Base-by-base conservation (phyloP, 2,888 invertebrate genomes). In the Thereva unica region DNA sequence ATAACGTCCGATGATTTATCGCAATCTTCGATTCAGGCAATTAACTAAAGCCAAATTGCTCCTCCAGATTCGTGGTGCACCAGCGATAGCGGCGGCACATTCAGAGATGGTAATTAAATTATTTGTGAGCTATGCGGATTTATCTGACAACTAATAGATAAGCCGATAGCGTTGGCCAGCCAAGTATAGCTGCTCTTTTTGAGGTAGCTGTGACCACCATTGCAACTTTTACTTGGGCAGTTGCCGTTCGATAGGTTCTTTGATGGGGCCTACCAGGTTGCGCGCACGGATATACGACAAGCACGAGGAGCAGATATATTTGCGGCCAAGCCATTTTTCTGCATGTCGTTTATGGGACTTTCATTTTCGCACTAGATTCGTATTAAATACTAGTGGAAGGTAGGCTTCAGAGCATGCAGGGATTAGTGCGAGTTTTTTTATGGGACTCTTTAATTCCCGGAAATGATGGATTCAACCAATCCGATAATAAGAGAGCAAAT, bases 1-100 rank as follows among this genome's bases (percentile, higher is more conserved):
- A 59, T 47, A 41, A 23, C 35, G 35, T 23, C 23, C 23, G 10
- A 59, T 59, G 59, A 59, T 59, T 59, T 59, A 59, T 59, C 37
- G 35, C 12, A 38, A 37, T 47, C 45, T 59, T 12, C 59, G 35
- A 37, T n/a, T 40, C 12, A 59, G 59, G 59, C 59, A 59, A 59
- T 59, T 59, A 59, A 59, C 59, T 49, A 59, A 49, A 59, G 59
- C 49, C 59, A 59, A 59, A 59, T 59, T 59, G 59, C 59, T 59
- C 49, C 37, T 9, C 23, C 4, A 47, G 47, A 35, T 59, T 47
- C 49, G 38, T 37, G 37, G 47, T 47, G 59, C 10, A 23, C 5
- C 10, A 35, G 49, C 35, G 59, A 59, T 45, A 59, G 59, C 38
- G 49, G 49, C 59, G 7, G 35, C n/a, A 49, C 47, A 59, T 59